Evolutionary conservation across 2,113 vertebrate species (phyloP), one percentile per base, ranked within the genome.

Genomic region (Petrocephalus microphthalmus): DNA sequence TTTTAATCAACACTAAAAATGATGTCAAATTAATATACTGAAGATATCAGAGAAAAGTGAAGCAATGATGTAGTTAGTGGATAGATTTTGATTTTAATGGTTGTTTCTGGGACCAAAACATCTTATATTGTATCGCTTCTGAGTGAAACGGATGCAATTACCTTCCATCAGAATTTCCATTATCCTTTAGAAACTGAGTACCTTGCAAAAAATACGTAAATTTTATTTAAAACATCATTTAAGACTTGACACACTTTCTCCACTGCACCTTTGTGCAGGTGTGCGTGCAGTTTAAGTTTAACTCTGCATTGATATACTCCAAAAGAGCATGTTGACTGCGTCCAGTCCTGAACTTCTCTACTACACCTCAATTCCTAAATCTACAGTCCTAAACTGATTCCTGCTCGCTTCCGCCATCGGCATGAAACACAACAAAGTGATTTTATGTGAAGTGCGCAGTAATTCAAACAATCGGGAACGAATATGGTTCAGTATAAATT

Each of bases 1-100:
- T 86, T 64, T 86, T 37, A 60, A 57, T 53, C 37, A 47, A 64
- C 53, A 64, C 29, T 86, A 54, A 60, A 86, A 86, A 86, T 86
- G 85, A 86, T 60, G 85, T 86, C 85, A 86, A 42, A 42, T 60
- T 64, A 33, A 64, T 49, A 17, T 33, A 42, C 33, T 22, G 33
- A 86, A 54, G 20, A 47, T 60, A 22, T 29, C 10, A 7, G 53
- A 29, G 22, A 57, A 42, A 60, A 42, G 5, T 17, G 17, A 86
- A 45, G 85, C 54, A 42, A 60, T 45, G 2, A 45, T 42, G 5
- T 7, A 45, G 54, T 25, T 54, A 53, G 52, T 54, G 84, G 25
- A 25, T 33, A 17, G 49, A 33, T 53, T 85, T 33, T 54, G 29
- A 54, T 53, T 85, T 54, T 85, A 53, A 42, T 37, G 83, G 15